Base-by-base conservation (phyloP, 2,797 vertebrate genomes). In the Crax fasciolata region DNA sequence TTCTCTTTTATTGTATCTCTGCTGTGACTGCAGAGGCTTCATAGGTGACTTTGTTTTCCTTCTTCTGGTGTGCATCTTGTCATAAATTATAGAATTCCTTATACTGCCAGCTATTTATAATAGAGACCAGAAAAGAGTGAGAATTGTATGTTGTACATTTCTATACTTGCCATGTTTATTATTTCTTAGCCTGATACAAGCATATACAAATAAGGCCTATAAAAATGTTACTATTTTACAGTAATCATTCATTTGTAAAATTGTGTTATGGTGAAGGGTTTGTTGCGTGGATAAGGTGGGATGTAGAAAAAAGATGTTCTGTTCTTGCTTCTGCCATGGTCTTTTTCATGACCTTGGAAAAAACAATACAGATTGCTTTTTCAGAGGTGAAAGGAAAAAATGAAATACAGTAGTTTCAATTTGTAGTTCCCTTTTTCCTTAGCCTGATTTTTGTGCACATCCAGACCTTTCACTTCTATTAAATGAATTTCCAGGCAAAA, bases 31-130 rank as follows among this genome's bases (percentile, higher is more conserved):
- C 61, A 85, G 94, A 74, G 25, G 35, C 58, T 94, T 92, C 8
- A 9, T 41, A 81, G 67, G 51, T 89, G 75, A 61, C 84, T 93
- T 92, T 93, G n/a, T 70, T 91, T 93, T 79, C 51, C 38, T 58
- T 35, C 2, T 77, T 94, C 75, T 90, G 28, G 25, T 41, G 5
- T 51, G 30, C 25, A 43, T 79, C 48, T 93, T 84, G 17, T 52
- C 6, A 39, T 67, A 73, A 88, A 32, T 80, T 84, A 55, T 0
- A 75, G 27, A 43, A 58, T 72, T 68, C 18, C n/a, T 79, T 84
- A 18, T 73, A 52, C 13, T 78, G 24, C 27, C 66, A 87, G 13
- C 10, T 82, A 5, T 71, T 91, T 88, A 12, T 58, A 52, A n/a
- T 25, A 10, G 39, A 66, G 30, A 49, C n/a, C 38, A 63, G 32